Evolutionary conservation across 2,797 vertebrate species (phyloP).

Genomic region (Parauchenoglanis punctatus): DNA sequence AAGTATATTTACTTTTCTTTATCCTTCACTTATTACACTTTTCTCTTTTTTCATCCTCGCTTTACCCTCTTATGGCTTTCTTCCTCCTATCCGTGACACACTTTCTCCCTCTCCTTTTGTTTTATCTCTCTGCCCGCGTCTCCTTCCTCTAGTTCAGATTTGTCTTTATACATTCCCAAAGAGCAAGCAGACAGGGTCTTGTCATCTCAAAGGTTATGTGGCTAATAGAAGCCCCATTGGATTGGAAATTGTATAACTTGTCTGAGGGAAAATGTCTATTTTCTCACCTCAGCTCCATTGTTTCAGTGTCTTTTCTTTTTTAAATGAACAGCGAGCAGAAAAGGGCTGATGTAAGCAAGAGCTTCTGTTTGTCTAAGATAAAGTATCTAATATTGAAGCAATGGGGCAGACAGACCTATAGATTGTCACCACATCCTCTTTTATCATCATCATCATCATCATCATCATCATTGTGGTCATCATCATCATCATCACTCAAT

Average conservation of each 20-base stretch:
- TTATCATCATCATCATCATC: background rate
- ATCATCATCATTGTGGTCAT: no score
- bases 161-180: constrained; percentile 66
- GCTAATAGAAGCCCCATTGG: constrained; percentile 55
- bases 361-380: constrained; percentile 42
- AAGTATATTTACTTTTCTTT: constrained; percentile 31
- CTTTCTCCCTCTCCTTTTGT: constrained; percentile 11
- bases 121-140: constrained; percentile 27
- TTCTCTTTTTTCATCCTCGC: constrained; percentile 12
- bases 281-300: constrained; percentile 27
- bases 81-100: constrained; percentile 7
- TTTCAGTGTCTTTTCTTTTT: constrained; percentile 34
- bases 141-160: constrained; percentile 54
- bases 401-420: constrained; percentile 3
- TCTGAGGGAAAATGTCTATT: constrained; percentile 35
- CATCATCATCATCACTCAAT: constrained; percentile 12
- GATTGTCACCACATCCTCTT: background rate
- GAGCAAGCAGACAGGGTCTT: constrained; percentile 56
- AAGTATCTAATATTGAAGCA: constrained; percentile 53
- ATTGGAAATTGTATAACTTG: constrained; percentile 52
- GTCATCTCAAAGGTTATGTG: constrained; percentile 63
- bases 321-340: background rate
- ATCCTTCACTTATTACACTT: background rate
- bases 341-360: constrained; percentile 43
- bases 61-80: background rate